phyloP scores from a whole-genome alignment of 1,140 invertebrate genomes.

The Halesus radiatus region DNA sequence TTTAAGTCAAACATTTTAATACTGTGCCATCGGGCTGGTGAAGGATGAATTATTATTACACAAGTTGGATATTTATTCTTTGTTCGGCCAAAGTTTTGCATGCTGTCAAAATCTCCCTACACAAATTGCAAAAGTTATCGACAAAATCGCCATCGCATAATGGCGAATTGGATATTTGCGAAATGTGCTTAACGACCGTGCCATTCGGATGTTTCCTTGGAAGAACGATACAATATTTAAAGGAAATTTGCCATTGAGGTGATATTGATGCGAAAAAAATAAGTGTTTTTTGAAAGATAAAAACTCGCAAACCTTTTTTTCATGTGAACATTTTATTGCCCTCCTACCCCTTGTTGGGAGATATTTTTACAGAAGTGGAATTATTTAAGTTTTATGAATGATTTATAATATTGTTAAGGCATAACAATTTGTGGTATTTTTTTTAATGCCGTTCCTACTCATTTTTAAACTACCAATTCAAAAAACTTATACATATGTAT shows the following conservation, averaged over 20 bases:
- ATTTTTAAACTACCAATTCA: too few species aligned
- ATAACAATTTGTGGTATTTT: too few species aligned
- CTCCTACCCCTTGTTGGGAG: too few species aligned
- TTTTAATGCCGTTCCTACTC: too few species aligned
- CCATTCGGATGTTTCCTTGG: slow-evolving; percentile 21
- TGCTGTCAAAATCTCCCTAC: slow-evolving; percentile 50
- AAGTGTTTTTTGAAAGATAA: slow-evolving; percentile 11
- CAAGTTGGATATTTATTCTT: slow-evolving; percentile 43
- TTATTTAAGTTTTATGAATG: too few species aligned
- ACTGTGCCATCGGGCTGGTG: slow-evolving; percentile 9
- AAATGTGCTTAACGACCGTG: slow-evolving; percentile 37
- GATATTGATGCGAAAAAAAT: slow-evolving; percentile 30
- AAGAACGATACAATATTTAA: slow-evolving; percentile 31
- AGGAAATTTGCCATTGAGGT: slow-evolving; percentile 19
- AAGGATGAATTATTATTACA: slow-evolving; percentile 37
- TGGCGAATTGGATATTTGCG: slow-evolving; percentile 35
- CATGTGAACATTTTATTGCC: not conserved
- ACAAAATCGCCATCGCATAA: slow-evolving; percentile 35
- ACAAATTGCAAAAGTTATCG: slow-evolving; percentile 56
- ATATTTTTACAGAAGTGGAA: too few species aligned
- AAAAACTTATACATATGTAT: too few species aligned
- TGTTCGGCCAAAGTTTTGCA: slow-evolving; percentile 54
- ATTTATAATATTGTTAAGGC: too few species aligned
- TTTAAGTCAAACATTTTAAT: not conserved
- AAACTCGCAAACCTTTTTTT: slow-evolving; percentile 7